phyloP scores from a whole-genome alignment of 2,888 invertebrate genomes.

The Caenorhabditis plicata region DNA sequence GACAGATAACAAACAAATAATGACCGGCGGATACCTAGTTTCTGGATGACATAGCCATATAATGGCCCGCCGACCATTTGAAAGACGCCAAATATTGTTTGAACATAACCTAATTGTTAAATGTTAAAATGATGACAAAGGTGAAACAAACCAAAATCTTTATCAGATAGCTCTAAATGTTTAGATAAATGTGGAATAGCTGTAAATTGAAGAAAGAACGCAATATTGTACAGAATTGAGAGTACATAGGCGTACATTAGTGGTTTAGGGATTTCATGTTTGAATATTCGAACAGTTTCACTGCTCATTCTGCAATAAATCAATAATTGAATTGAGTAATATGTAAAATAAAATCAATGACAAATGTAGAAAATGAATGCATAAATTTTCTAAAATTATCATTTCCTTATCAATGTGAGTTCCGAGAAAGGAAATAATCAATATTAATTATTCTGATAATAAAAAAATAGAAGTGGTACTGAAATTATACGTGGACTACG shows the following conservation, averaged over 20 bases:
- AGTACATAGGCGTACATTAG: slow-evolving; percentile 45
- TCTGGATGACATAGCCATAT: slow-evolving; percentile 49
- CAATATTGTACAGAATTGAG: slow-evolving; percentile 50
- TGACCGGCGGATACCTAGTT: slow-evolving; percentile 41
- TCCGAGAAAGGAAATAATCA: too few relatives aligned
- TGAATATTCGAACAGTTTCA: too few relatives aligned
- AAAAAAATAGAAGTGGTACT: too few relatives aligned
- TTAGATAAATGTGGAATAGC: slow-evolving; percentile 46
- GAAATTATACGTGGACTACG: too few relatives aligned
- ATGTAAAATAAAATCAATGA: too few relatives aligned
- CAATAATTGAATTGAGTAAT: too few relatives aligned
- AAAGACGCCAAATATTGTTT: slow-evolving; percentile 51
- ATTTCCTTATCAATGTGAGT: too few relatives aligned
- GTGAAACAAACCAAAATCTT: slow-evolving; percentile 40
- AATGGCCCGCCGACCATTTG: slow-evolving; percentile 56
- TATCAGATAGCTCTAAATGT: slow-evolving; percentile 39
- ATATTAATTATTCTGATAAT: too few relatives aligned
- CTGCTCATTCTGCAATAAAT: too few relatives aligned
- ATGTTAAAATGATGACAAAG: background rate
- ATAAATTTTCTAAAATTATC: too few relatives aligned
- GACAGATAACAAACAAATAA: slow-evolving; percentile 43
- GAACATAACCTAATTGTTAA: slow-evolving; percentile 42
- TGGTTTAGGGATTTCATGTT: slow-evolving; percentile 31
- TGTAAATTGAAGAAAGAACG: slow-evolving; percentile 51
- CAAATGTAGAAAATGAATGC: too few relatives aligned